These are phyloP conservation scores for Zosterops lateralis DNA, from an alignment of 2,113 vertebrate genomes.

Conservation along the genomic window DNA sequence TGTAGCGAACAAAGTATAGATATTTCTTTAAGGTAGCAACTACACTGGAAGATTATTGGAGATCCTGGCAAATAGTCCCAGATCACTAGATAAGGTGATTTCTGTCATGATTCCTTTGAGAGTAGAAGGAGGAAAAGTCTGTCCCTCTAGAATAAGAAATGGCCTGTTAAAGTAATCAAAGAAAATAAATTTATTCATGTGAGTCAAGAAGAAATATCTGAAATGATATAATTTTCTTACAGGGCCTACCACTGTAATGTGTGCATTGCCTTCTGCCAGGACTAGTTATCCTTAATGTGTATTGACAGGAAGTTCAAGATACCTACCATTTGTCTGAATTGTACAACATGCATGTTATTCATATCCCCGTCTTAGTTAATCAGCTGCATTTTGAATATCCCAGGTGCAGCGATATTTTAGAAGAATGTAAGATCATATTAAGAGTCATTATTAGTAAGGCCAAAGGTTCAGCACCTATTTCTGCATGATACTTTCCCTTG, in stretches of 20 bases:
- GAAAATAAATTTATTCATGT: constrained; percentile 12
- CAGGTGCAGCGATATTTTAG: background rate
- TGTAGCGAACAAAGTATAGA: constrained; percentile 10
- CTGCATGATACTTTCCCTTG: background rate
- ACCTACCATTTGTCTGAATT: background rate
- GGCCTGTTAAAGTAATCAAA: constrained; percentile 28
- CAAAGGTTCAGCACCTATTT: background rate
- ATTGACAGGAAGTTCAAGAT: background rate
- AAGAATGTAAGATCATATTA: background rate
- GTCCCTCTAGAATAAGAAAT: background rate
- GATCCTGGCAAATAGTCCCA: constrained; percentile 14
- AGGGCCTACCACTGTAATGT: background rate
- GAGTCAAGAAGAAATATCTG: background rate
- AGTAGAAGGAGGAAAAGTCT: background rate
- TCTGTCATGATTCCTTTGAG: constrained; percentile 24
- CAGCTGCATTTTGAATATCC: background rate
- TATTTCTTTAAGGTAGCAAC: background rate
- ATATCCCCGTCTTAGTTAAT: background rate
- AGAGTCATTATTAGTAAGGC: background rate
- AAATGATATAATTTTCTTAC: background rate
- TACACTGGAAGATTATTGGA: constrained; percentile 1
- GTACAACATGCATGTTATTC: rapidly evolving
- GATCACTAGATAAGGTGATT: constrained; percentile 11
- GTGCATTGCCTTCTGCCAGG: background rate
- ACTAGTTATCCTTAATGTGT: background rate